Evolutionary conservation across 2,888 invertebrate species (phyloP).

Genomic region (Hartigia nigra): DNA sequence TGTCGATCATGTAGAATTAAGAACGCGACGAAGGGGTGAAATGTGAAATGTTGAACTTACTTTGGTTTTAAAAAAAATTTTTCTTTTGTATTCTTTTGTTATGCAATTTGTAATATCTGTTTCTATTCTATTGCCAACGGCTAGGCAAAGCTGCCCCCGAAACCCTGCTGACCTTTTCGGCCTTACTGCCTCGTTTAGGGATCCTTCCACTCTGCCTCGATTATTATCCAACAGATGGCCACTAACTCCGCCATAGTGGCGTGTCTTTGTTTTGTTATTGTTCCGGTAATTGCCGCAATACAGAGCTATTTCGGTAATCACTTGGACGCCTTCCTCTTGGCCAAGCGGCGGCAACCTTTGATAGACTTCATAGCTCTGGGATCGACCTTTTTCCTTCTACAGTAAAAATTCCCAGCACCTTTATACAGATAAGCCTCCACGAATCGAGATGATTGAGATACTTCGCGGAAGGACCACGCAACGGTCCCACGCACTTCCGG

Average conservation of each 20-base stretch:
- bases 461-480: not conserved
- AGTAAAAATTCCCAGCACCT: not conserved
- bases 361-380: slow-evolving; percentile 22
- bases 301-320: slow-evolving; percentile 40
- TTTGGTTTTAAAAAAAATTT: not conserved
- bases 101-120: not conserved
- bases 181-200: not conserved
- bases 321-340: slow-evolving; percentile 36
- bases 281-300: slow-evolving; percentile 62
- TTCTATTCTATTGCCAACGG: not conserved
- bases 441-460: not conserved
- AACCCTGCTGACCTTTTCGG: not conserved
- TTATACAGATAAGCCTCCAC: not conserved
- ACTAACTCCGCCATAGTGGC: slow-evolving; percentile 31
- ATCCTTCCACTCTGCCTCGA: not conserved
- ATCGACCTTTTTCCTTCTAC: not conserved
- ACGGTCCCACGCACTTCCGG: not conserved
- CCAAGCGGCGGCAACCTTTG: slow-evolving; percentile 51
- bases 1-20: not conserved
- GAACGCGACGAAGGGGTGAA: not conserved
- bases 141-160: not conserved
- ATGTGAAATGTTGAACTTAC: not conserved
- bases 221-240: slow-evolving; percentile 62
- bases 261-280: slow-evolving; percentile 59
- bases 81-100: not conserved